These are phyloP conservation scores for Acipenser oxyrinchus DNA, from an alignment of 2,797 vertebrate genomes.

Conservation along the genomic window DNA sequence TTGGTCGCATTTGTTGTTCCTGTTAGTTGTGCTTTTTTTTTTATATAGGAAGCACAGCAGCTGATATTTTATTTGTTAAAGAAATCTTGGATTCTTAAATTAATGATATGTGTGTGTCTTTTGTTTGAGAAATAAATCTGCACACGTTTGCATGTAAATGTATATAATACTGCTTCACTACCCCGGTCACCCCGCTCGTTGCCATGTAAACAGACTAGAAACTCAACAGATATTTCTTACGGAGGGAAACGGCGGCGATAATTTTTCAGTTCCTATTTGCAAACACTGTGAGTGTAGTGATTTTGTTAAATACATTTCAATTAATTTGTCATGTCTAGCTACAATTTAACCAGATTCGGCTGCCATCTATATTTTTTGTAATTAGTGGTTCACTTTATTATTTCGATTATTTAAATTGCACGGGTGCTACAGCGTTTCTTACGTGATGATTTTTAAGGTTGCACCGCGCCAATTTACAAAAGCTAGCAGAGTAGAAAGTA, in stretches of 20 bases:
- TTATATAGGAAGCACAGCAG: too few species aligned
- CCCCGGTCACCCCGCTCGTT: slow-evolving; percentile 26
- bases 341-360: not conserved
- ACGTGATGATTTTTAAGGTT: slow-evolving; percentile 17
- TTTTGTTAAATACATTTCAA: not conserved
- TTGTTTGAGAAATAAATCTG: too few species aligned
- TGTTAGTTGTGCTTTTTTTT: too few species aligned
- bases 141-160: too few species aligned
- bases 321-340: not conserved
- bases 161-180: too few species aligned
- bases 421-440: not conserved
- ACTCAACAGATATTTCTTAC: slow-evolving; percentile 22
- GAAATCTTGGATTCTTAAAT: too few species aligned
- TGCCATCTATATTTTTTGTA: not conserved
- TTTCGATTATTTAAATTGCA: not conserved
- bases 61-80: too few species aligned
- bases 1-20: too few species aligned
- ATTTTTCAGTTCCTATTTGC: slow-evolving; percentile 2
- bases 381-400: not conserved
- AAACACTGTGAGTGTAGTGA: not conserved
- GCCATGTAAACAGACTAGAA: slow-evolving; percentile 46
- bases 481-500: not conserved
- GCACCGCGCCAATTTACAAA: slow-evolving; percentile 32
- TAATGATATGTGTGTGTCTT: too few species aligned
- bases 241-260: slow-evolving; percentile 34